These are phyloP conservation scores for Lagocephalus sceleratus DNA, from an alignment of 2,797 vertebrate genomes.

Conservation along the genomic window DNA sequence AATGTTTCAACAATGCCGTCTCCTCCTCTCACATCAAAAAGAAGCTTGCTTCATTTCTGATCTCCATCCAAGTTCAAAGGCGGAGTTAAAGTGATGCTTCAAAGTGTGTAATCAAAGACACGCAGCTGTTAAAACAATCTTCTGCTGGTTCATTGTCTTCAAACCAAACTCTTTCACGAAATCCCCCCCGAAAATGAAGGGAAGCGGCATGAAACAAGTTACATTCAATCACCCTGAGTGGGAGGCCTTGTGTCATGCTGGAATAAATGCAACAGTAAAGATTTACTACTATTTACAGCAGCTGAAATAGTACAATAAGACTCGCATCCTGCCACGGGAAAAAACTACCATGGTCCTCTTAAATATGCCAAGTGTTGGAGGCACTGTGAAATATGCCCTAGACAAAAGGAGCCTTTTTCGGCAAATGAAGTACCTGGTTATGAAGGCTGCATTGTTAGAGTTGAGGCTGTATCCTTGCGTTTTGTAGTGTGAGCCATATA, in stretches of 20 bases:
- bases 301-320: slow-evolving; percentile 73
- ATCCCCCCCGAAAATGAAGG: slow-evolving; percentile 73
- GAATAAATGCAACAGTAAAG: slow-evolving; percentile 72
- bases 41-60: slow-evolving; percentile 94
- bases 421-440: slow-evolving; percentile 71
- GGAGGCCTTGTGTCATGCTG: slow-evolving; percentile 74
- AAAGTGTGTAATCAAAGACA: slow-evolving; percentile 98
- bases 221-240: slow-evolving; percentile 67
- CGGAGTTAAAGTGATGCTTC: slow-evolving; percentile 97
- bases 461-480: slow-evolving; percentile 68
- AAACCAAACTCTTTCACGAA: slow-evolving; percentile 88
- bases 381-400: slow-evolving; percentile 59
- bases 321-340: slow-evolving; percentile 66
- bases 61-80: slow-evolving; percentile 99
- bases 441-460: slow-evolving; percentile 70
- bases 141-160: slow-evolving; percentile 99
- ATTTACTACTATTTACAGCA: slow-evolving; percentile 79
- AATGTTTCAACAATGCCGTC: slow-evolving; percentile 96
- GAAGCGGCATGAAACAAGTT: slow-evolving; percentile 77
- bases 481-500: slow-evolving; percentile 42
- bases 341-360: slow-evolving; percentile 60
- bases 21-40: slow-evolving; percentile 96
- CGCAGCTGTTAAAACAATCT: slow-evolving; percentile 99
- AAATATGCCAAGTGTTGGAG: slow-evolving; percentile 67
- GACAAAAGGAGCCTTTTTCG: slow-evolving; percentile 70